phyloP scores from a whole-genome alignment of 37 sponge, comb jelly and placozoan genomes.

The Agelas oroides region DNA sequence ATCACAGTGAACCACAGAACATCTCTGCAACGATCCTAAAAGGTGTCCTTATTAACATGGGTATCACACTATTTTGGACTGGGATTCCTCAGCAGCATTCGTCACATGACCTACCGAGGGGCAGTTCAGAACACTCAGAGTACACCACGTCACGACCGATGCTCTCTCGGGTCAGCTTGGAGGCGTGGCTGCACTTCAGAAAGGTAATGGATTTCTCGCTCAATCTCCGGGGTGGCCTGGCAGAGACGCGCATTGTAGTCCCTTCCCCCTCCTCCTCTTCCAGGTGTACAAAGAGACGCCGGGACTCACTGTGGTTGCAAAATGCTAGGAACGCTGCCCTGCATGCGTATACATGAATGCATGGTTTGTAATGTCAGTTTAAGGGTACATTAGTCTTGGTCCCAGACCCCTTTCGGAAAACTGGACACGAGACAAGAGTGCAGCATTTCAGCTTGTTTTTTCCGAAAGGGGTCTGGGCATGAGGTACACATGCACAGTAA shows the following conservation, averaged over 20 bases:
- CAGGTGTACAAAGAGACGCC: constrained; percentile 64
- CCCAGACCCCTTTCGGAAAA: no score
- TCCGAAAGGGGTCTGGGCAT: no score
- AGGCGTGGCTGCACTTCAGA: constrained; percentile 86
- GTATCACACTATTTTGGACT: no score
- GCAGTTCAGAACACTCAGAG: constrained; percentile 69
- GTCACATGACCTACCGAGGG: constrained; percentile 53
- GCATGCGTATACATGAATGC: neutral
- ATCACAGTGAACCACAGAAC: no score
- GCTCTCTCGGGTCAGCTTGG: constrained; percentile 84
- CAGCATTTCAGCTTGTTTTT: no score
- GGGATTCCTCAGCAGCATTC: no score
- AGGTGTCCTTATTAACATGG: no score
- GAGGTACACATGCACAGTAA: no score
- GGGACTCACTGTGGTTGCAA: constrained; percentile 84
- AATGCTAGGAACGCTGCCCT: constrained; percentile 82
- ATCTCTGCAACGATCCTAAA: no score
- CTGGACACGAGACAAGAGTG: no score
- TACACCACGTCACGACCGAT: constrained; percentile 77
- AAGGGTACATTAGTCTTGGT: neutral
- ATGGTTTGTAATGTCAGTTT: neutral
- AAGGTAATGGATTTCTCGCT: constrained; percentile 77
- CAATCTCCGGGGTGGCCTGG: constrained; percentile 43
- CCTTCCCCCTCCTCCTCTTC: constrained; percentile 14
- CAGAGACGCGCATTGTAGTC: constrained; percentile 33